phyloP scores from a whole-genome alignment of 2,113 vertebrate species.

The Hiodon tergisus region DNA sequence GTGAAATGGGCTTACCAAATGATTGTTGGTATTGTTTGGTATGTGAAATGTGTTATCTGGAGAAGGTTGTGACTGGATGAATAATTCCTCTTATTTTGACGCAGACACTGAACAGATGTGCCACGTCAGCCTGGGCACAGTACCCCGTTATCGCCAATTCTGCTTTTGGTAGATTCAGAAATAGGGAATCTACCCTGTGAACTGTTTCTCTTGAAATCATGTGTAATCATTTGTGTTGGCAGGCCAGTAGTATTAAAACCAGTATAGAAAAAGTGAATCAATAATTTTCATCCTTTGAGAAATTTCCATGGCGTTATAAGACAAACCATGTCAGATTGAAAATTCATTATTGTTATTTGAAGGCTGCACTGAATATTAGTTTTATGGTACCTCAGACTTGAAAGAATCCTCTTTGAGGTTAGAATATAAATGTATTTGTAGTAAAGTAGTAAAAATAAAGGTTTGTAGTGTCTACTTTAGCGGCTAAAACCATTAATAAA shows the following conservation, averaged over 20 bases:
- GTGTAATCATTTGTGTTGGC: neutral
- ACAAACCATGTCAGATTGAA: neutral
- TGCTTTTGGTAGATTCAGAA: neutral
- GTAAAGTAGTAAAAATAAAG: neutral
- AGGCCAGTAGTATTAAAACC: neutral
- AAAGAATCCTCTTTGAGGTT: neutral
- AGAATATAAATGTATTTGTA: neutral
- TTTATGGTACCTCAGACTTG: neutral
- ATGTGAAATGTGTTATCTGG: too few relatives aligned
- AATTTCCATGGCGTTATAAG: neutral
- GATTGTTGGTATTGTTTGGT: too few relatives aligned
- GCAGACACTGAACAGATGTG: neutral
- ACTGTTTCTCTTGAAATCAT: constrained; percentile 11
- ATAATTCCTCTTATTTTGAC: too few relatives aligned
- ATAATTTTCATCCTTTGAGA: neutral
- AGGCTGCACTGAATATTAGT: neutral
- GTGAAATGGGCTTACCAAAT: too few relatives aligned
- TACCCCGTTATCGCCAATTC: too few relatives aligned
- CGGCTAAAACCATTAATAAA: neutral
- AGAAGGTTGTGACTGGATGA: too few relatives aligned
- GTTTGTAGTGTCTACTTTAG: neutral
- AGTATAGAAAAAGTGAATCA: neutral
- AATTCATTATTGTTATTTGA: neutral
- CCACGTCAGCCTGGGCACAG: neutral
- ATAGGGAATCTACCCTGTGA: constrained; percentile 6